Conservation (phyloP, 64 coral and sea anemone species). For the Dendronephthya gigantea region DNA sequence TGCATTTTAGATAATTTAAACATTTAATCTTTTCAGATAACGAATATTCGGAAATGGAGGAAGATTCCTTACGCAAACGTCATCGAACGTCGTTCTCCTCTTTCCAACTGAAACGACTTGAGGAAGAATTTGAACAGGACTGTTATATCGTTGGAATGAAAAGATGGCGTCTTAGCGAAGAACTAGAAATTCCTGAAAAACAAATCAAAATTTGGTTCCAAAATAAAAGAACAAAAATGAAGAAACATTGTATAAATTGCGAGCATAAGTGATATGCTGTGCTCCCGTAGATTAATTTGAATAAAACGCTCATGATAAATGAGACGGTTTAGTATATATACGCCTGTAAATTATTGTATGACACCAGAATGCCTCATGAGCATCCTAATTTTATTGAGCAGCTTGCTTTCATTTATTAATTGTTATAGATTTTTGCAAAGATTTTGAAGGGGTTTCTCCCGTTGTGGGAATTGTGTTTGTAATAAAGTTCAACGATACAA, state of each 20-base stretch:
- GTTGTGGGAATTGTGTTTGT: no score
- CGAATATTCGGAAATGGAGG: background rate
- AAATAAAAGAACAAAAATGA: conserved; percentile 8
- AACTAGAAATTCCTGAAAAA: conserved; percentile 3
- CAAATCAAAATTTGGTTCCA: conserved; percentile 23
- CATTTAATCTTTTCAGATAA: background rate
- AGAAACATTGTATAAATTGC: background rate
- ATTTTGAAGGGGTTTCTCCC: no score
- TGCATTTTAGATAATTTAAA: background rate
- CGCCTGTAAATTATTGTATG: no score
- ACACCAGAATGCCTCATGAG: no score
- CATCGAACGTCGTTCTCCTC: background rate
- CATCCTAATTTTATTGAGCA: no score
- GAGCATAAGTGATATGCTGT: background rate
- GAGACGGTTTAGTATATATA: no score
- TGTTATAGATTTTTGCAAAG: no score
- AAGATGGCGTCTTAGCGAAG: conserved; percentile 3
- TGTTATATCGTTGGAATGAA: conserved; percentile 1
- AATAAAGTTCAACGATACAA: no score
- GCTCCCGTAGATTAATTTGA: background rate
- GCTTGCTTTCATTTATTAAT: no score
- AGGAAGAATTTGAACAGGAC: background rate
- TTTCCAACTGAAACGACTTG: background rate
- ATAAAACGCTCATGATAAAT: background rate
- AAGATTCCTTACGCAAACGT: background rate